These are phyloP conservation scores for Protophormia terraenovae DNA, from an alignment of 2,888 invertebrate species.

Conservation along the genomic window DNA sequence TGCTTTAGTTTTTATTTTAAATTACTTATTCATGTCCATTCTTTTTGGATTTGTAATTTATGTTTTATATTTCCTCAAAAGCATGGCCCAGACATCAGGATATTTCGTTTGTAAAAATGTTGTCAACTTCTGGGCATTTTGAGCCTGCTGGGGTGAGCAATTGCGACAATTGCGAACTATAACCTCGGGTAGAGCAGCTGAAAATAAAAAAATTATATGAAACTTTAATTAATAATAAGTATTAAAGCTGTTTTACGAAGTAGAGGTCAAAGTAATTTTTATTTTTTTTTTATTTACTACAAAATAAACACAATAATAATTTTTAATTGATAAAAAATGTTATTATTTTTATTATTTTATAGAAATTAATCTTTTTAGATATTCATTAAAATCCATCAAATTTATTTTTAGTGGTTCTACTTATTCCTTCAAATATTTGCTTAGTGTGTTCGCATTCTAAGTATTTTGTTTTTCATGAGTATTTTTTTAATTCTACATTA, in stretches of 20 bases:
- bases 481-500: not conserved
- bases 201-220: not conserved
- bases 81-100: slow-evolving; percentile 82
- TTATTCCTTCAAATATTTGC: not conserved
- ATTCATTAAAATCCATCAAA: no score
- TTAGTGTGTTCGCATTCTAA: no score
- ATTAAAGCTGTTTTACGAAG: no score
- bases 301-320: no score
- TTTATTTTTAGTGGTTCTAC: no score
- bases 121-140: slow-evolving; percentile 82
- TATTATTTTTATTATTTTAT: no score
- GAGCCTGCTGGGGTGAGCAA: slow-evolving; percentile 82
- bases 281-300: no score
- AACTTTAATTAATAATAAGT: not conserved
- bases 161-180: slow-evolving; percentile 82
- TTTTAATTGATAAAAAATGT: no score
- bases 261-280: no score
- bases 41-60: slow-evolving; percentile 33
- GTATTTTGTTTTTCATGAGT: not conserved
- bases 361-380: no score
- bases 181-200: slow-evolving; percentile 83
- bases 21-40: not conserved
- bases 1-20: not conserved
- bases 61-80: slow-evolving; percentile 81
- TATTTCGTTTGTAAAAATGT: slow-evolving; percentile 83